Base-by-base conservation (phyloP, 2,888 invertebrate genomes). In the Orchestes rusci region DNA sequence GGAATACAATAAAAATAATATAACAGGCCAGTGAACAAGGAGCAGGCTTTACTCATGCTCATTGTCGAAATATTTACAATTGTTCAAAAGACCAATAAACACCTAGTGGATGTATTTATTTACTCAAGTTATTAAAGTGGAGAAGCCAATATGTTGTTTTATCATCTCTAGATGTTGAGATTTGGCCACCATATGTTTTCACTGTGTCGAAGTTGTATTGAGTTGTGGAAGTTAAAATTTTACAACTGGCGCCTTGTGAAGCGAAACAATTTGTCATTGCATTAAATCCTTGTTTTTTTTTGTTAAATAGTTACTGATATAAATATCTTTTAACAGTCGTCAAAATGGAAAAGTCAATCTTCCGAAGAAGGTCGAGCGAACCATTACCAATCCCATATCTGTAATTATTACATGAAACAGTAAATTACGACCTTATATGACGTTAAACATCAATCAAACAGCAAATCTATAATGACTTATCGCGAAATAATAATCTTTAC, bases 31-130 rank as follows among this genome's bases (percentile, higher is more conserved):
- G 20, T 47, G 55, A 57, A 56, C 56, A 55, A 52, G n/a, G 48
- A 10, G 23, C 31, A 38, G 34, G 37, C 39, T 31, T 31, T 36
- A 42, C 34, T 42, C 39, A 39, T 37, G 20, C 32, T 33, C 73
- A 73, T 72, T 43, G 72, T 73, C 73, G 72, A 72, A 73, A 73
- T 73, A 74, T 74, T 74, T 73, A 73, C 69, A 66, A 29, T 72
- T 72, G 70, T 72, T 39, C 70, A 73, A 73, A 73, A 73, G 40
- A 45, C 51, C 46, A 52, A 55, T 74, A 75, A 74, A 74, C 75
- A 73, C 71, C 68, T 70, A 67, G 69, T 70, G 71, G 70, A 73
- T 71, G 70, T 74, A 74, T 74, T 74, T 74, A 73, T 73, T 74
- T 74, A 73, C 73, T 73, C 71, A 69, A 50, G 53, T 57, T 60